Conservation (phyloP, 2,888 invertebrate genomes). For the Lamellibrachia columna region DNA sequence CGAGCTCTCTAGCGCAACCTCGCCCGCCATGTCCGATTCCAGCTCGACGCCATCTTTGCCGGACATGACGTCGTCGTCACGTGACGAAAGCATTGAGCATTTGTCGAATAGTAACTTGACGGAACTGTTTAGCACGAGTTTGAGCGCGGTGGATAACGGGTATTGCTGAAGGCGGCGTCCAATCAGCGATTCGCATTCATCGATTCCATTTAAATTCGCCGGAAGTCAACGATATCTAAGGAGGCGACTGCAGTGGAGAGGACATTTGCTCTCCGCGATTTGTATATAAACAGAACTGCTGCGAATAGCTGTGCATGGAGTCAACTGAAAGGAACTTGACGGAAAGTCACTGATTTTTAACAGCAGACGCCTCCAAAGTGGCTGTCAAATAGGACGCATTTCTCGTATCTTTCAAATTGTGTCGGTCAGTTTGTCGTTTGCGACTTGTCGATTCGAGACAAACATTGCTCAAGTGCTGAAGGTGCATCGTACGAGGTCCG, state of each 20-base stretch:
- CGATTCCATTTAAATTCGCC: background rate
- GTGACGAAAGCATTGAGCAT: slow-evolving; percentile 1
- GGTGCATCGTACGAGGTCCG: background rate
- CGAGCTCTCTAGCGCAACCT: background rate
- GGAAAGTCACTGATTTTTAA: background rate
- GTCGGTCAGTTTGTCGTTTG: background rate
- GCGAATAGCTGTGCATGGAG: background rate
- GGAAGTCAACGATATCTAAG: background rate
- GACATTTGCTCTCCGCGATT: background rate
- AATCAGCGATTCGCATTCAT: background rate
- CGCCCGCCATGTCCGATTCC: background rate
- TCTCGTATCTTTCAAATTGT: background rate
- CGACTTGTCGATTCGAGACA: background rate
- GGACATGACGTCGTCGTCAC: slow-evolving; percentile 16
- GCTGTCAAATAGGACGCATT: background rate
- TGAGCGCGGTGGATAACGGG: background rate
- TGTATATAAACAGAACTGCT: background rate
- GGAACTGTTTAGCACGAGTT: slow-evolving; percentile 11
- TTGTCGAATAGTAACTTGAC: background rate
- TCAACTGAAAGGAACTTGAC: background rate
- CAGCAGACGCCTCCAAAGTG: background rate
- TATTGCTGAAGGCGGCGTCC: background rate
- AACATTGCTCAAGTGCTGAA: background rate
- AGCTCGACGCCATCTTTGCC: slow-evolving; percentile 16
- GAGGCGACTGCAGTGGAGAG: background rate